Percentiles rank a stretch among this genome's conserved stretches.
Conservation (phyloP, 2,888 invertebrate genomes). For the Trissolcus brochymenae region DNA sequence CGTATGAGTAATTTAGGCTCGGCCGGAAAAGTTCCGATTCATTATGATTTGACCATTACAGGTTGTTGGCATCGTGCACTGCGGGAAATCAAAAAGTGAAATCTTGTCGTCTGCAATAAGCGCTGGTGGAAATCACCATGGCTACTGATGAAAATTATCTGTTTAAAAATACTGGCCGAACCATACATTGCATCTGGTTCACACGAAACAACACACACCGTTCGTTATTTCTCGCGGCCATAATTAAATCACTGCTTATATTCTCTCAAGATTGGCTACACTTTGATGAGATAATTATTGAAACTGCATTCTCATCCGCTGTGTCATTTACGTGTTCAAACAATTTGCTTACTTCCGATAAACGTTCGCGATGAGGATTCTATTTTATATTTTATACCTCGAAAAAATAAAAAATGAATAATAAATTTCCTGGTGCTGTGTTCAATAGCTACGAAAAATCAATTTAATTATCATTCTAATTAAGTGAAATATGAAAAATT, state of each 20-base stretch:
- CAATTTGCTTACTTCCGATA: too few relatives aligned
- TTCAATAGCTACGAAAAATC: too few relatives aligned
- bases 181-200: constrained; percentile 11
- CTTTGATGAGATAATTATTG: constrained; percentile 1
- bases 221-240: neutral
- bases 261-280: neutral
- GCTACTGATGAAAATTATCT: constrained; percentile 19
- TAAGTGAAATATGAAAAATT: too few relatives aligned
- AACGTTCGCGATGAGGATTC: too few relatives aligned
- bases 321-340: too few relatives aligned
- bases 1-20: constrained; percentile 35
- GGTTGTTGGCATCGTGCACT: constrained; percentile 49
- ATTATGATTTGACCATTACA: constrained; percentile 47
- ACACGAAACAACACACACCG: constrained; percentile 1
- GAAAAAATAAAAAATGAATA: too few relatives aligned
- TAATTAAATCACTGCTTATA: constrained; percentile 1
- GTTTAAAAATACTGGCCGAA: neutral
- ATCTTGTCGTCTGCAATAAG: constrained; percentile 28
- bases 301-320: too few relatives aligned
- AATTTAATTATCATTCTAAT: too few relatives aligned
- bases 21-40: constrained; percentile 45
- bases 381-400: too few relatives aligned
- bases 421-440: too few relatives aligned
- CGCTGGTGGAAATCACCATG: constrained; percentile 5
- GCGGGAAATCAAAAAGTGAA: constrained; percentile 53